Base-by-base conservation (phyloP, 2,113 vertebrate species). In the Chaetodon trifascialis region DNA sequence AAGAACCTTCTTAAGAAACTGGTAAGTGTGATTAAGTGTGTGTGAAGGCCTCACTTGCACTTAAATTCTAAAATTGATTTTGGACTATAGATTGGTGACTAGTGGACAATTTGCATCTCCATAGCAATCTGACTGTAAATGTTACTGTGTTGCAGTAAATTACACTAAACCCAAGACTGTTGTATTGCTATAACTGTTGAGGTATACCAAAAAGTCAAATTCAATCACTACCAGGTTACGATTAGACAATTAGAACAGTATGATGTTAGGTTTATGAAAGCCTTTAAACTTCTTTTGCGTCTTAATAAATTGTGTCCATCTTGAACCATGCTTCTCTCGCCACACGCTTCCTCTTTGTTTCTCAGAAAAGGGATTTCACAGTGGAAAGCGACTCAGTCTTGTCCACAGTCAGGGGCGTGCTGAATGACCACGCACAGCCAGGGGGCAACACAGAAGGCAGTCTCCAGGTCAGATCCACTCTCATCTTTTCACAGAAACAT, bases 341-440 rank as follows among this genome's bases (percentile, higher is more conserved):
- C 4, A 11, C 52, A 11, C 36, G 2, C 11, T 56, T 11, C 15
- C 15, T 17, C 34, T 86, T 55, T 54, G 14, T 56, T n/a, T 74
- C 30, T 69, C 74, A 96, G 95, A 95, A 92, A 74, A 85, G 21
- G 19, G 95, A 96, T 82, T 90, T 94, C 46, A 92, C 83, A 86
- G 90, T 95, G 80, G 88, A 94, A 76, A 89, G 89, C 11, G 23
- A 75, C 11, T 85, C 92, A 3, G 51, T 95, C n/a, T 47, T 88
- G 56, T 70, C 82, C 19, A 77, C 80, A 21, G 70, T 96, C 1
- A 88, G 83, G 73, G 76, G 85, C 74, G 49, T 94, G 10, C 52
- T 88, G 51, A 89, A 91, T 11, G 34, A 86, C 55, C 84, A 88
- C 40, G 69, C 82, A 19, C 66, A 88, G 16, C 1, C 58, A 14